Conservation (phyloP, 2,888 invertebrate species). For the Drosophila putrida region DNA sequence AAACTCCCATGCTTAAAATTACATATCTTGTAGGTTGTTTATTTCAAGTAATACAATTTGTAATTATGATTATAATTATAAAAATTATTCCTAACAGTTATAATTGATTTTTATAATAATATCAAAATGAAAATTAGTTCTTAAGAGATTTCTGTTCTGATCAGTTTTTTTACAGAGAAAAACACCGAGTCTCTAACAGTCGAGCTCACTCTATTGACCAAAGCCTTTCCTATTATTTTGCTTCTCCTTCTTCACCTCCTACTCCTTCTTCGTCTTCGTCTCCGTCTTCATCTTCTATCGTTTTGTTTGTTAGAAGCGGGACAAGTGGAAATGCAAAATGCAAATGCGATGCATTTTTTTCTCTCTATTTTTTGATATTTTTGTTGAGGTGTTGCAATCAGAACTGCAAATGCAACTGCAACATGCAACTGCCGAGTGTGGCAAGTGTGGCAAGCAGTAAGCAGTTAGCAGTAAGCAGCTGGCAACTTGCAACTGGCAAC, state of each 20-base stretch:
- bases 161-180: no score
- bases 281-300: constrained; percentile 3
- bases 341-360: constrained; percentile 30
- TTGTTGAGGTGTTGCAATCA: constrained; percentile 51
- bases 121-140: no score
- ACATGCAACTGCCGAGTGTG: constrained; percentile 10
- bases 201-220: no score
- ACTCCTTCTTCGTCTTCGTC: not conserved
- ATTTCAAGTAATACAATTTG: no score
- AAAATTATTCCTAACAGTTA: no score
- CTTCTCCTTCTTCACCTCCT: not conserved
- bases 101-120: no score
- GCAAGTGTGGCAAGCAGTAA: constrained; percentile 18
- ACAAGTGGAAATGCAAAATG: constrained; percentile 45
- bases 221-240: not conserved
- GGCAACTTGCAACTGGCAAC: not conserved
- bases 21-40: no score
- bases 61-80: no score
- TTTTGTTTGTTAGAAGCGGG: constrained; percentile 39
- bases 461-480: not conserved
- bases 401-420: constrained; percentile 50
- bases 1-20: no score
- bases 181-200: no score
- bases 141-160: no score
- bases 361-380: not conserved